Conservation (phyloP, 2,113 vertebrate genomes). For the Cynocephalus volans region DNA sequence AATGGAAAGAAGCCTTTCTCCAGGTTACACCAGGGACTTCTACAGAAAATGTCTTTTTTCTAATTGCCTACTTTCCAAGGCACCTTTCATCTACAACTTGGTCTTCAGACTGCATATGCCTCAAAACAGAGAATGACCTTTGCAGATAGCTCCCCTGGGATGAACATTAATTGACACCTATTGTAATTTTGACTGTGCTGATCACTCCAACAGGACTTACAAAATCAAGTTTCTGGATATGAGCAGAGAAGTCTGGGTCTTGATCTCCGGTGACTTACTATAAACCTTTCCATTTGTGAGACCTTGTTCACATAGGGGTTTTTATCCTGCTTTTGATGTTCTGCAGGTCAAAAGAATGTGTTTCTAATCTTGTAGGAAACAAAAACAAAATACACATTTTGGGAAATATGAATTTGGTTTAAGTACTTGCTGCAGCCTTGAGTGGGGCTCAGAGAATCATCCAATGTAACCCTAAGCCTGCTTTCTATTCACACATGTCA, state of each 20-base stretch:
- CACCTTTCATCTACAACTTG: background rate
- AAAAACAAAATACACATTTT: background rate
- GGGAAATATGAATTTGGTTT: background rate
- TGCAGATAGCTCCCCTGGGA: background rate
- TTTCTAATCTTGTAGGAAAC: background rate
- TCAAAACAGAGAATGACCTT: background rate
- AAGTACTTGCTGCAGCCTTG: background rate
- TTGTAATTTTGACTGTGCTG: background rate
- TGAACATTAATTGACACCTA: background rate
- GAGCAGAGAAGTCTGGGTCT: background rate
- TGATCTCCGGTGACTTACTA: background rate
- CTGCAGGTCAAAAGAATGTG: background rate
- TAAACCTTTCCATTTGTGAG: background rate
- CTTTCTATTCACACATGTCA: background rate
- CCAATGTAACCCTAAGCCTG: background rate
- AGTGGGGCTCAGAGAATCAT: background rate
- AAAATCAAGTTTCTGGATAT: background rate
- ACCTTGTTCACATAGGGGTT: background rate
- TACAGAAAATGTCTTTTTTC: background rate
- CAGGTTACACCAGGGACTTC: background rate
- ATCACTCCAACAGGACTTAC: background rate
- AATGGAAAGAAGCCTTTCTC: background rate
- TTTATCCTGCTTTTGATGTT: background rate
- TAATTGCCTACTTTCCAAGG: background rate
- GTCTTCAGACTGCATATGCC: background rate